These are phyloP conservation scores for Lutjanus campechanus DNA, from an alignment of 2,797 vertebrate genomes.

Conservation along the genomic window DNA sequence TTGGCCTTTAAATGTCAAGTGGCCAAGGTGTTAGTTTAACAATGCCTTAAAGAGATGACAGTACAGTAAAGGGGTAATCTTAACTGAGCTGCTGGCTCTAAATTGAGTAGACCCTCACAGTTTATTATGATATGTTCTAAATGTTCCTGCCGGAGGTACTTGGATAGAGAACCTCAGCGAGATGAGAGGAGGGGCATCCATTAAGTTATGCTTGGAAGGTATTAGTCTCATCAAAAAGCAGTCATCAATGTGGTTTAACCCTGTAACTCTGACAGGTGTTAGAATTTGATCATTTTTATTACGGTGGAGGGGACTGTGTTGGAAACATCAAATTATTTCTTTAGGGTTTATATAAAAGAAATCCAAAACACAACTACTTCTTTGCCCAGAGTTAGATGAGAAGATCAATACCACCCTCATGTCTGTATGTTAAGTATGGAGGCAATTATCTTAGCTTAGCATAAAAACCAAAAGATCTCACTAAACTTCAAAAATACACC, in stretches of 20 bases:
- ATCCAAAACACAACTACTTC: too few species aligned
- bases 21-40: not conserved
- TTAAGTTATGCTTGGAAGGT: not conserved
- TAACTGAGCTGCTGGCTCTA: not conserved
- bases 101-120: not conserved
- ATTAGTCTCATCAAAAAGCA: not conserved
- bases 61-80: not conserved
- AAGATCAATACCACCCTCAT: too few species aligned
- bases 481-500: too few species aligned
- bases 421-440: too few species aligned
- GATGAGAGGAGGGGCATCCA: not conserved
- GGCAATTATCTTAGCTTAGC: too few species aligned
- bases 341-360: too few species aligned
- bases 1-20: conserved; percentile 13
- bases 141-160: not conserved
- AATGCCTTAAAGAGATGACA: not conserved
- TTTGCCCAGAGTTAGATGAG: too few species aligned
- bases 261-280: not conserved
- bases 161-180: not conserved
- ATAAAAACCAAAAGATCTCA: too few species aligned
- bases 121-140: too few species aligned
- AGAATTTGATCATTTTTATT: not conserved
- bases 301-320: not conserved
- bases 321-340: too few species aligned
- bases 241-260: not conserved